Conservation (phyloP, 2,113 vertebrate genomes). For the Podocnemis expansa region DNA sequence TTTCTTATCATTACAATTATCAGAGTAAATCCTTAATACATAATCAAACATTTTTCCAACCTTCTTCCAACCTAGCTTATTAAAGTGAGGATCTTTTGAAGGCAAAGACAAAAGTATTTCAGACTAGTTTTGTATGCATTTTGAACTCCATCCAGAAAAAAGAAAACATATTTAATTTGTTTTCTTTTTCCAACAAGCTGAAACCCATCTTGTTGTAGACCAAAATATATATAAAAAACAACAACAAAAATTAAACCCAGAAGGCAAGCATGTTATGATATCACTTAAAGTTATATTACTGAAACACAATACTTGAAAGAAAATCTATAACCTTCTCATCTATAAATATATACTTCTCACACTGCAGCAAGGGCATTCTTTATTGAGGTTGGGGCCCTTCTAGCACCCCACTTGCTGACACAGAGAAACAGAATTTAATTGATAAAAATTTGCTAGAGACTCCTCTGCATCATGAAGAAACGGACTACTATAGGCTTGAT, state of each 20-base stretch:
- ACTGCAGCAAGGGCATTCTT: background rate
- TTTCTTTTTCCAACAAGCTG: background rate
- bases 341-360: background rate
- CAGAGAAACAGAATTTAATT: background rate
- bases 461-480: rapidly evolving
- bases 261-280: background rate
- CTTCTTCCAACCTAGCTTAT: background rate
- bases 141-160: background rate
- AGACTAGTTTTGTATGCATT: background rate
- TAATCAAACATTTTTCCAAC: background rate
- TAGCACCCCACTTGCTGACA: background rate
- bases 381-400: background rate
- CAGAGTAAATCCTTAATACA: background rate
- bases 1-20: background rate
- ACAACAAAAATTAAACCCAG: too few relatives aligned
- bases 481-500: background rate
- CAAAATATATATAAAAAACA: background rate
- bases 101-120: background rate
- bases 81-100: background rate
- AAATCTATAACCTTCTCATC: background rate
- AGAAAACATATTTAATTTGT: background rate
- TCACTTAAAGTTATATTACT: background rate
- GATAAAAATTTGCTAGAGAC: background rate
- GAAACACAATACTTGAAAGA: too few relatives aligned
- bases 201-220: background rate